Conservation (phyloP, 2,797 vertebrate genomes). For the Discoglossus pictus region DNA sequence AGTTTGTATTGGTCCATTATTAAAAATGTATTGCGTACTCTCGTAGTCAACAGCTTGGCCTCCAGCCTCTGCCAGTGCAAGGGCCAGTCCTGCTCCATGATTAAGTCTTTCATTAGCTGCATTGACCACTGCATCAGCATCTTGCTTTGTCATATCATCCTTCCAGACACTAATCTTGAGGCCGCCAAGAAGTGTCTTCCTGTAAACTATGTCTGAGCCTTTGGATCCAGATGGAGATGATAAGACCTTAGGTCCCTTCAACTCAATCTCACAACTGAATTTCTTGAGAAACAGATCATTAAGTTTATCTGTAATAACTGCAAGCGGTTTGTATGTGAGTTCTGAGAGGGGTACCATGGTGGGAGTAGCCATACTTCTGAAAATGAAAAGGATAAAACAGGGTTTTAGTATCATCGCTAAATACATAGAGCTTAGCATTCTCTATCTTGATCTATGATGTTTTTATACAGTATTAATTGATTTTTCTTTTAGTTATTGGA, state of each 20-base stretch:
- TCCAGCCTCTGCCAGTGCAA: constrained; percentile 69
- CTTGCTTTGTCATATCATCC: constrained; percentile 77
- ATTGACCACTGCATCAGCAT: constrained; percentile 81
- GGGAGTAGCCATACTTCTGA: background rate
- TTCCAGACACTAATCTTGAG: constrained; percentile 78
- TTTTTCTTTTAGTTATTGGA: no score
- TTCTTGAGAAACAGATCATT: constrained; percentile 62
- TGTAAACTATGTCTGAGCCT: constrained; percentile 57
- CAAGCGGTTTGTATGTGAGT: constrained; percentile 59
- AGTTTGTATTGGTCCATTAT: accelerated
- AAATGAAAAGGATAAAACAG: no score
- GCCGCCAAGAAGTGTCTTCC: constrained; percentile 42
- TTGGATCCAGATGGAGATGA: background rate
- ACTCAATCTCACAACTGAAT: constrained; percentile 69
- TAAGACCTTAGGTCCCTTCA: constrained; percentile 18
- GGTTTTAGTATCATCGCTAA: no score
- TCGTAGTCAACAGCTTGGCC: constrained; percentile 70
- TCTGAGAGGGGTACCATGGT: constrained; percentile 54
- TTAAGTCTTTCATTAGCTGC: constrained; percentile 74
- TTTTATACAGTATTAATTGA: no score
- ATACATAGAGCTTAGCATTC: no score
- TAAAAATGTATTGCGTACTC: constrained; percentile 41
- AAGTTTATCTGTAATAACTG: constrained; percentile 54
- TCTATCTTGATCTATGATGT: no score
- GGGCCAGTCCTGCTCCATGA: constrained; percentile 77